Base-by-base conservation (phyloP, 2,797 vertebrate species). In the Anomalospiza imberbis region DNA sequence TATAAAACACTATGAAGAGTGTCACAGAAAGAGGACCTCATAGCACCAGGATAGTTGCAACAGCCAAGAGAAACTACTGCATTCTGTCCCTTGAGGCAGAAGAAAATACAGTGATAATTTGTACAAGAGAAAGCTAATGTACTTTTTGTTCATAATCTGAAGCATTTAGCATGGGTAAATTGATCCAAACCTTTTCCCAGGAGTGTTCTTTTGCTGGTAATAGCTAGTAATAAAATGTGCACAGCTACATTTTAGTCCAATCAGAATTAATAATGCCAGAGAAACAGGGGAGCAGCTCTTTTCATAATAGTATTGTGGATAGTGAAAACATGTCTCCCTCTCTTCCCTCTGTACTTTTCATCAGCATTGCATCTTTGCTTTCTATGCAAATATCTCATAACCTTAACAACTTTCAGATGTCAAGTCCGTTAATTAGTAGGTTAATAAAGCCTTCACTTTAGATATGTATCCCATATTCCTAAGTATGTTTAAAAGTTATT, bases 251-350 rank as follows among this genome's bases (percentile, higher is more conserved):
- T 81, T 70, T 86, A 61, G 77, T 40, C 47, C 60, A 77, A 78
- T 36, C 34, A 86, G 60, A 91, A 93, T 51, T 74, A 93, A 83
- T 48, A 89, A 72, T 74, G 74, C 13, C 58, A 92, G 50, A 94
- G 50, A 80, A 85, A 76, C 44, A 75, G 1, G 0, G 9, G 19
- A 84, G 19, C 24, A 76, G 58, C 10, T 54, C 32, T 84, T 84
- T 45, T 40, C 47, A 36, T 58, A 84, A 19, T 12, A 47, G 21
- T 50, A 63, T 17, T 74, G 25, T 8, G 4, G 12, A 55, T 3
- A 80, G 9, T 38, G 38, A 58, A 70, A 89, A 81, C 10, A 18
- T 17, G 4, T 67, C 13, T 71, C 9, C 12, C 15, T 32, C 26
- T 66, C n/a, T 66, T 68, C 25, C 70, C 7, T 19, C 18, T 54